Percentiles rank a stretch among this genome's conserved stretches.
Conservation (phyloP, 2,797 vertebrate species). For the Tauraco hartlaubi region DNA sequence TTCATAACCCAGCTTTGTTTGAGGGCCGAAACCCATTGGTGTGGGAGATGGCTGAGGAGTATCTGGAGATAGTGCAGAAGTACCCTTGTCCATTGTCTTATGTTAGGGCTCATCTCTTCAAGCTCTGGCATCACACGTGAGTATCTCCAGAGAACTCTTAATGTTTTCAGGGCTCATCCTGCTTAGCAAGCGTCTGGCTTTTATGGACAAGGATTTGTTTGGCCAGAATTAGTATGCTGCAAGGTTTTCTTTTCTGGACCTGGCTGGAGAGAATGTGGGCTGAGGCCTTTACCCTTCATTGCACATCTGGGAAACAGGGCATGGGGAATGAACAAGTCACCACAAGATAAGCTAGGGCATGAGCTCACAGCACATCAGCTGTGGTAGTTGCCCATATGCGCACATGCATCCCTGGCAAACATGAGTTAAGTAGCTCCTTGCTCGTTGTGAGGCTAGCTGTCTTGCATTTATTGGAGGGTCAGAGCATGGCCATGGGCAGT, state of each 20-base stretch:
- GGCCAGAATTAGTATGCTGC: background rate
- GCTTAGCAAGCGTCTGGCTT: background rate
- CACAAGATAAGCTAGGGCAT: background rate
- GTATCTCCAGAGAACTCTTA: slow-evolving; percentile 48
- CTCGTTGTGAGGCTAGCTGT: background rate
- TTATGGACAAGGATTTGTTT: background rate
- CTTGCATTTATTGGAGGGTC: background rate
- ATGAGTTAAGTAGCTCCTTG: background rate
- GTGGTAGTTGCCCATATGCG: background rate
- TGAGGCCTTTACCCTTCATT: background rate
- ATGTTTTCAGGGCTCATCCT: background rate
- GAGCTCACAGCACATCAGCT: background rate
- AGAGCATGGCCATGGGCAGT: background rate
- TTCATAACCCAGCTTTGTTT: slow-evolving; percentile 96
- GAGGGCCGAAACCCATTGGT: slow-evolving; percentile 91
- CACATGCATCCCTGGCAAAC: background rate
- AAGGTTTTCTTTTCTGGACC: background rate
- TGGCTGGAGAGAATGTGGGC: background rate
- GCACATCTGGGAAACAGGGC: background rate
- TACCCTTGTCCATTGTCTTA: slow-evolving; percentile 92
- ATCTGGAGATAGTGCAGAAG: slow-evolving; percentile 89
- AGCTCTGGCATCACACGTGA: slow-evolving; percentile 99
- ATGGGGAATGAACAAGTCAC: background rate
- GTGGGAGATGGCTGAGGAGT: slow-evolving; percentile 98
- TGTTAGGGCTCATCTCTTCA: slow-evolving; percentile 96